These are phyloP conservation scores for Alectura lathami DNA, from an alignment of 2,113 vertebrate genomes.

Conservation along the genomic window DNA sequence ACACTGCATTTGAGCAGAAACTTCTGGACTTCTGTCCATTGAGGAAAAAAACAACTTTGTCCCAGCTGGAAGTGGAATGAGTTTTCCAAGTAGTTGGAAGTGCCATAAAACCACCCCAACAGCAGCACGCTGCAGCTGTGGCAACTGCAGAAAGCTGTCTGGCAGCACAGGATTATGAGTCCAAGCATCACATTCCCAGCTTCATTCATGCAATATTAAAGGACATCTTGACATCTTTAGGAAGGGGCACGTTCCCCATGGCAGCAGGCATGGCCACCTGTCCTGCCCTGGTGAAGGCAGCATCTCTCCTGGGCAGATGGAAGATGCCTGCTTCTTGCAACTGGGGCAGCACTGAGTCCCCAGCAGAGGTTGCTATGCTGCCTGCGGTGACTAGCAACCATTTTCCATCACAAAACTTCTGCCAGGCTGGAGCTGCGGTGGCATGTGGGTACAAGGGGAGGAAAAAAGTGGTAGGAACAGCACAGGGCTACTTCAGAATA, in stretches of 20 bases:
- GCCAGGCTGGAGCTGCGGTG: not conserved
- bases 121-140: rapidly evolving
- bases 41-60: no score
- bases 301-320: not conserved
- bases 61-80: not conserved
- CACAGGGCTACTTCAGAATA: not conserved
- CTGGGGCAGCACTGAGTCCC: not conserved
- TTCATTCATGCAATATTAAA: rapidly evolving
- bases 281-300: rapidly evolving
- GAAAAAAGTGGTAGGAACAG: not conserved
- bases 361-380: not conserved
- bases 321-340: not conserved
- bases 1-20: rapidly evolving
- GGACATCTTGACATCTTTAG: not conserved
- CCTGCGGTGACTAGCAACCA: not conserved
- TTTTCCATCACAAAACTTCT: conserved; percentile 4
- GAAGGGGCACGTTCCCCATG: not conserved
- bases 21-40: rapidly evolving
- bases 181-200: not conserved
- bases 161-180: not conserved
- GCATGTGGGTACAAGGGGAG: not conserved
- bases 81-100: not conserved
- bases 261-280: not conserved
- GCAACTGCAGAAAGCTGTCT: not conserved
- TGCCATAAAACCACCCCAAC: rapidly evolving